These are phyloP conservation scores for Xenops minutus DNA, from an alignment of 2,797 vertebrate species.

Conservation along the genomic window DNA sequence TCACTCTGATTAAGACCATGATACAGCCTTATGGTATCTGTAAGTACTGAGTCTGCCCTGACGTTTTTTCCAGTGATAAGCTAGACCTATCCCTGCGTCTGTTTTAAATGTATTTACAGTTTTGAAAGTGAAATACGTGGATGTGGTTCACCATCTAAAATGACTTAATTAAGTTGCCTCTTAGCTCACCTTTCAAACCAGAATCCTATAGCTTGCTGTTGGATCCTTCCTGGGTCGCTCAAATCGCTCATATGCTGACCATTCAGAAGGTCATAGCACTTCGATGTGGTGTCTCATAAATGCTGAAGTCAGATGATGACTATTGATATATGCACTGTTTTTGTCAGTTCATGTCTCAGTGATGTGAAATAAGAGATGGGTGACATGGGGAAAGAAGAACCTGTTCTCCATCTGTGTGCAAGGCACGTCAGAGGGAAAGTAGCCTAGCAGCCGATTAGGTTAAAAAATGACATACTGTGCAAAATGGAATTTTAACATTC, in stretches of 20 bases:
- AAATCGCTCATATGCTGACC: background rate
- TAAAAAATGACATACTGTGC: conserved; percentile 20
- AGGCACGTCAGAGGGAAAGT: background rate
- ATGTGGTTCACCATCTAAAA: background rate
- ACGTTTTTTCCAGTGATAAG: background rate
- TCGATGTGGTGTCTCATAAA: background rate
- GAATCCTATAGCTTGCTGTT: background rate
- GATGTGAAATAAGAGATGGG: conserved; percentile 23
- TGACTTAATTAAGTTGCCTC: background rate
- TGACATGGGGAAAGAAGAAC: conserved; percentile 5
- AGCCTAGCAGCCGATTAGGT: background rate
- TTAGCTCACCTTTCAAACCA: background rate
- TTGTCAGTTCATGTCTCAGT: conserved; percentile 1
- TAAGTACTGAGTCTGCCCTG: background rate
- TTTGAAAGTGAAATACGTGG: background rate
- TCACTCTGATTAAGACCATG: background rate
- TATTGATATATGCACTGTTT: conserved; percentile 1
- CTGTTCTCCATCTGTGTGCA: conserved; percentile 1
- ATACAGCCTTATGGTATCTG: background rate
- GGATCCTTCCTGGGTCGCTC: background rate
- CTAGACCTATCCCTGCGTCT: background rate
- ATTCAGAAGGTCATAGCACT: background rate
- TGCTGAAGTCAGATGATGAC: background rate
- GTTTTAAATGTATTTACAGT: background rate
- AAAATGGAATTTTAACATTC: conserved; percentile 25